Evolutionary conservation across 2,888 invertebrate genomes (phyloP).

Genomic region (Drosophila cognata): DNA sequence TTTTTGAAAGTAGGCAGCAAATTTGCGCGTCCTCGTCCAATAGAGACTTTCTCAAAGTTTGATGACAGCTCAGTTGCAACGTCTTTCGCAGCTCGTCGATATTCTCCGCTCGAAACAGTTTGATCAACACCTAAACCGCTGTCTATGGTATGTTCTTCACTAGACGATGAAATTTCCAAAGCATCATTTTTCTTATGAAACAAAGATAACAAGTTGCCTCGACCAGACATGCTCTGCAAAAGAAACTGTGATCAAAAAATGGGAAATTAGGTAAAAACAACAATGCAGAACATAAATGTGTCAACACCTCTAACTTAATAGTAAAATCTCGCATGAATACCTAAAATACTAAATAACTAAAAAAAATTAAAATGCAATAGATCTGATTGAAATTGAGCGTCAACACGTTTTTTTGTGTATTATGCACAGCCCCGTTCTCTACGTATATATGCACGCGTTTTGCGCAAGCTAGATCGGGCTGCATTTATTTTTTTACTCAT

Average conservation of each 20-base stretch:
- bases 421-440: neutral
- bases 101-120: slow-evolving; percentile 36
- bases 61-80: slow-evolving; percentile 31
- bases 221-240: slow-evolving; percentile 61
- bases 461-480: no score
- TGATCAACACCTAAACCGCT: slow-evolving; percentile 50
- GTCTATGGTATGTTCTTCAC: slow-evolving; percentile 40
- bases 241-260: neutral
- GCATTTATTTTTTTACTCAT: no score
- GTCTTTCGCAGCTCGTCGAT: slow-evolving; percentile 3
- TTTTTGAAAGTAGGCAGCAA: slow-evolving; percentile 39
- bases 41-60: slow-evolving; percentile 34
- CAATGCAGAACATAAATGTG: neutral
- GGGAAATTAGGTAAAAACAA: slow-evolving; percentile 1
- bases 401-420: neutral
- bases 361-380: neutral
- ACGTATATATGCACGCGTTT: no score
- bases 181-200: slow-evolving; percentile 38
- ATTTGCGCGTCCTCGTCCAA: slow-evolving; percentile 64
- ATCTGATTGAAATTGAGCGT: neutral
- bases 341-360: no score
- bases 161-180: slow-evolving; percentile 28
- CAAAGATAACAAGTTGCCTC: slow-evolving; percentile 55
- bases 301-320: neutral
- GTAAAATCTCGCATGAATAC: neutral